phyloP scores from a whole-genome alignment of 1,140 invertebrate genomes.

The Papilio aristodemus region DNA sequence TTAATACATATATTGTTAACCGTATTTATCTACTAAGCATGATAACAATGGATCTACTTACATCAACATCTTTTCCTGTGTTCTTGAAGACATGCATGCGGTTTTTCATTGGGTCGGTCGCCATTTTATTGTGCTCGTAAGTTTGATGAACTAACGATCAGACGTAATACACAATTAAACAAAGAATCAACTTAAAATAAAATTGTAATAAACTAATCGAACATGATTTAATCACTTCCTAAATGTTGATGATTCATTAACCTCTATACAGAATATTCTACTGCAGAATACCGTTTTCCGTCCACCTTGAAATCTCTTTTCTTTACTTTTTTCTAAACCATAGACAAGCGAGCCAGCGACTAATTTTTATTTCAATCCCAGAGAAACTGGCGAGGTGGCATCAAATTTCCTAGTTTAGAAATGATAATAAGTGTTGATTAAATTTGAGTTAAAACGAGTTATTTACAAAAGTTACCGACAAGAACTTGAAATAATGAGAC shows the following conservation, averaged over 20 bases:
- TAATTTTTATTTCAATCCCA: slow-evolving; percentile 36
- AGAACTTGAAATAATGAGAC: no score
- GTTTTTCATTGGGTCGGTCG: slow-evolving; percentile 88
- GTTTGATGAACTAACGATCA: slow-evolving; percentile 53
- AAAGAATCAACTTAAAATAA: slow-evolving; percentile 73
- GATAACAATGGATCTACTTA: slow-evolving; percentile 82
- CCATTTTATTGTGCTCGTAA: slow-evolving; percentile 84
- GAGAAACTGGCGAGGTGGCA: slow-evolving; percentile 9
- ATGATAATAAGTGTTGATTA: neutral
- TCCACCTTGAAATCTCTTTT: slow-evolving; percentile 60
- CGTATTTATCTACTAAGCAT: neutral
- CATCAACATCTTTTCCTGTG: slow-evolving; percentile 98
- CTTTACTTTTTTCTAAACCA: slow-evolving; percentile 51
- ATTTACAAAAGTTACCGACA: no score
- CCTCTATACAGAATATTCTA: slow-evolving; percentile 73
- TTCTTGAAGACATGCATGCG: slow-evolving; percentile 97
- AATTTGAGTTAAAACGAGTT: no score
- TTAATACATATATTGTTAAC: neutral
- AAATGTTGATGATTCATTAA: slow-evolving; percentile 71
- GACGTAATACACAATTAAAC: slow-evolving; percentile 72
- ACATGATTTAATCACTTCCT: slow-evolving; percentile 72
- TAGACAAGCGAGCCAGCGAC: slow-evolving; percentile 42
- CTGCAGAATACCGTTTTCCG: slow-evolving; percentile 68
- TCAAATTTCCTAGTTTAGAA: neutral
- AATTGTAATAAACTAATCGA: slow-evolving; percentile 63